Percentiles rank a stretch among this genome's conserved stretches.
These are phyloP conservation scores for Psittacara wagleri DNA, from an alignment of 2,113 vertebrate genomes.

Conservation along the genomic window DNA sequence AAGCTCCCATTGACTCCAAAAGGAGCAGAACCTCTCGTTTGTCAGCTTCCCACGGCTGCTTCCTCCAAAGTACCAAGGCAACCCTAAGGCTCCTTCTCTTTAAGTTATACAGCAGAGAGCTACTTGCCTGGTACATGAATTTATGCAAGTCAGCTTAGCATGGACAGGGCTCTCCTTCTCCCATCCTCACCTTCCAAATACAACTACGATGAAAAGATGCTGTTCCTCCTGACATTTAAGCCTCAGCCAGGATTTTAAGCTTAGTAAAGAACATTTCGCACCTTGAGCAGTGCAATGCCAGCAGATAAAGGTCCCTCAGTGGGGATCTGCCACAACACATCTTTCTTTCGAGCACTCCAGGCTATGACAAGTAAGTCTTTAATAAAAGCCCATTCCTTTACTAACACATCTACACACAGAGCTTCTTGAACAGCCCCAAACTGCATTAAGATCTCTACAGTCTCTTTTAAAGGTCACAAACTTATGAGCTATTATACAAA, in stretches of 20 bases:
- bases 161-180: not conserved
- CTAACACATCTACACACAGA: not conserved
- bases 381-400: not conserved
- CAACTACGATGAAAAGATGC: not conserved
- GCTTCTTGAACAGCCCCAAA: not conserved
- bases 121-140: not conserved
- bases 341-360: not conserved
- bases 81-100: not conserved
- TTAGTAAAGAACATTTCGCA: not conserved
- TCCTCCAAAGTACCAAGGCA: not conserved
- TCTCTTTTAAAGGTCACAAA: not conserved
- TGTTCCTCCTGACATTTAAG: not conserved
- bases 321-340: not conserved
- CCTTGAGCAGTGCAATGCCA: not conserved
- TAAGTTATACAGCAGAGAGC: not conserved
- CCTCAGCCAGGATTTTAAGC: not conserved
- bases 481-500: not conserved
- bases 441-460: not conserved
- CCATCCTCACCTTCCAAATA: not conserved
- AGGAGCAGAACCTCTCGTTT: not conserved
- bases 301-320: not conserved
- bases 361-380: not conserved
- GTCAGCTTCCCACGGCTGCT: rapidly evolving
- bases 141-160: not conserved
- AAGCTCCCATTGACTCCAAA: not conserved